Conservation (phyloP, 2,888 invertebrate genomes). For the Heterodera filipjevi region DNA sequence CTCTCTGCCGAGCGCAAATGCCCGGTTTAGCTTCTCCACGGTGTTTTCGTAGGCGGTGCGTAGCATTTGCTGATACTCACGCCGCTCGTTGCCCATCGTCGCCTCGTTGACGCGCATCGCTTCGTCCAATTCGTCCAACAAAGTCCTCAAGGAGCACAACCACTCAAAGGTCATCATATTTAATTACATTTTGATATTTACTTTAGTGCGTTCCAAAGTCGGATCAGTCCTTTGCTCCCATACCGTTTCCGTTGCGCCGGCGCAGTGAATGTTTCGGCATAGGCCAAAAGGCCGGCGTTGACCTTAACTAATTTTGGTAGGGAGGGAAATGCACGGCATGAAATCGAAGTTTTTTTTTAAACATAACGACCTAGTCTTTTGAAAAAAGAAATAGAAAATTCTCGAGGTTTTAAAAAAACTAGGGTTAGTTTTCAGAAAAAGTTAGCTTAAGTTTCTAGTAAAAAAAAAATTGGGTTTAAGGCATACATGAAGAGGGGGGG, state of each 20-base stretch:
- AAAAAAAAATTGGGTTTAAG: too few relatives aligned
- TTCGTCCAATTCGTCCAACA: constrained; percentile 85
- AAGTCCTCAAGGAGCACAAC: constrained; percentile 75
- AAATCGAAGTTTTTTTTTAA: background rate
- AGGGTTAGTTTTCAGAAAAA: too few relatives aligned
- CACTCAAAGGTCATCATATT: background rate
- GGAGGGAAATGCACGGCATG: background rate
- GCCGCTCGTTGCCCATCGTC: constrained; percentile 84
- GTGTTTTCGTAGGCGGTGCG: constrained; percentile 61
- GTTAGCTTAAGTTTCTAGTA: too few relatives aligned
- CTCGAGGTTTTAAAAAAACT: too few relatives aligned
- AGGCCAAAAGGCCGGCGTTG: constrained; percentile 83
- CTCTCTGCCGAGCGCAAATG: background rate
- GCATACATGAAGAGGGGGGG: too few relatives aligned
- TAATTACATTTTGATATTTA: constrained; percentile 35
- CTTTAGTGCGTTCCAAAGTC: constrained; percentile 59
- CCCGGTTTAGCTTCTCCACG: constrained; percentile 45
- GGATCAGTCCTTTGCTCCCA: constrained; percentile 52
- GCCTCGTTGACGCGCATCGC: constrained; percentile 87
- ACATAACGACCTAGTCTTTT: too few relatives aligned
- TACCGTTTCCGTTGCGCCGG: constrained; percentile 63
- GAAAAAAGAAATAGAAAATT: too few relatives aligned
- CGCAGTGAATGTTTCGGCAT: constrained; percentile 88
- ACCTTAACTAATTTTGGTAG: constrained; percentile 64
- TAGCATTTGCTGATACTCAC: constrained; percentile 86